Conservation (phyloP, 2,797 vertebrate genomes). For the Gila robusta region DNA sequence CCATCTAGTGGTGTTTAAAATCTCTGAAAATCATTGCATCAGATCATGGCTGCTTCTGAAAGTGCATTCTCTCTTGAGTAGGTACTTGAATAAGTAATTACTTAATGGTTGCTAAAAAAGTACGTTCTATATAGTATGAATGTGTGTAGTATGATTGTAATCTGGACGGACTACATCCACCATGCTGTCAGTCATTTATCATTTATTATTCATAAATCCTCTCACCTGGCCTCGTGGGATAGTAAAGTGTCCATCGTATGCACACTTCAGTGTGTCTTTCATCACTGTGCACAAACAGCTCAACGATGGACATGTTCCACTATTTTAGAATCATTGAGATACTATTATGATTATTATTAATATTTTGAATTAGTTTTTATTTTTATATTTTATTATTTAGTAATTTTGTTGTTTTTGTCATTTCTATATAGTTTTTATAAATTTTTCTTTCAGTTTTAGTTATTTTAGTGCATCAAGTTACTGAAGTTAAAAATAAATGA, state of each 20-base stretch:
- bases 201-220: too few species aligned
- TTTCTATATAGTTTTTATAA: background rate
- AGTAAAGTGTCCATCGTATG: too few species aligned
- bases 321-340: background rate
- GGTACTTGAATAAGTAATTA: background rate
- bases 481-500: background rate
- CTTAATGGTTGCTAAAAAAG: too few species aligned
- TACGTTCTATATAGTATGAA: too few species aligned
- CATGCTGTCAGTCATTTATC: too few species aligned
- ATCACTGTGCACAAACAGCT: too few species aligned
- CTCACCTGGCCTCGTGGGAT: too few species aligned
- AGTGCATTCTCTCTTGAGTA: background rate
- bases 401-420: background rate
- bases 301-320: background rate
- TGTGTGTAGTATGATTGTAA: too few species aligned
- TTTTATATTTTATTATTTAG: background rate
- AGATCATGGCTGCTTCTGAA: background rate
- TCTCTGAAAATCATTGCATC: background rate
- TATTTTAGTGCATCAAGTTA: background rate
- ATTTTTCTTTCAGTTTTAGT: background rate
- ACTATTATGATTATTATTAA: background rate
- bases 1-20: conserved; percentile 50
- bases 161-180: too few species aligned
- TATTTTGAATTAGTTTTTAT: background rate
- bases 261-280: too few species aligned